Base-by-base conservation (phyloP, 2,113 vertebrate species). In the Carlito syrichta region DNA sequence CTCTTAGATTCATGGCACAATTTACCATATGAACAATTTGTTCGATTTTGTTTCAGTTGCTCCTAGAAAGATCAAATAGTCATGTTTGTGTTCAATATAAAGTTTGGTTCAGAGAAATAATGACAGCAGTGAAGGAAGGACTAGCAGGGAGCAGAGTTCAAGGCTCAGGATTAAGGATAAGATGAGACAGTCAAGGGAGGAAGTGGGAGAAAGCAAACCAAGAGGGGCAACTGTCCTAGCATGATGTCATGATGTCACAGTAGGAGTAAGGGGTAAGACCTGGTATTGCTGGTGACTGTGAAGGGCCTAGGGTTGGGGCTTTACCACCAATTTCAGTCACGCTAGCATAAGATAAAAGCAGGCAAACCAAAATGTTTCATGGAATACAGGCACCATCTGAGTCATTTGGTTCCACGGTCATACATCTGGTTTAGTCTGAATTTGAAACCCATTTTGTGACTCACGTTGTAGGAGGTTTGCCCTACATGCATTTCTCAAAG, bases 231-330 rank as follows among this genome's bases (percentile, higher is more conserved):
- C 4, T 38, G 5, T 1, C 3, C 1, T 17, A 9, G 14, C 1
- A 1, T 6, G 4, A 8, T 13, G 68, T 54, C 14, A 19, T 23
- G n/a, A n/a, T n/a, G n/a, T 38, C 7, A 5, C 35, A 3, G 9
- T 27, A 25, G 17, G 17, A 68, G 5, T 9, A 32, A 48, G 30
- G 16, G 32, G 52, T 8, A 5, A 1, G 8, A 25, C 4, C 17
- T 8, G 23, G 81, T 6, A 0, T 60, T 16, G 30, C 38, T 5
- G 38, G 62, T 56, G 48, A 8, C 62, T 12, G 27, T 50, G 40
- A n/a, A 25, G 9, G 20, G 16, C 14, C 35, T 23, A 0, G 20
- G 22, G 30, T 1, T 1, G 0, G 35, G 0, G 19, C 35, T 58
- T 58, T 7, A 48, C 12, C 30, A 12, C 23, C 32, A 27, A 2